Percentiles rank a stretch among this genome's conserved stretches.
phyloP scores from a whole-genome alignment of 2,797 vertebrate genomes.

The Eleutherodactylus coqui region DNA sequence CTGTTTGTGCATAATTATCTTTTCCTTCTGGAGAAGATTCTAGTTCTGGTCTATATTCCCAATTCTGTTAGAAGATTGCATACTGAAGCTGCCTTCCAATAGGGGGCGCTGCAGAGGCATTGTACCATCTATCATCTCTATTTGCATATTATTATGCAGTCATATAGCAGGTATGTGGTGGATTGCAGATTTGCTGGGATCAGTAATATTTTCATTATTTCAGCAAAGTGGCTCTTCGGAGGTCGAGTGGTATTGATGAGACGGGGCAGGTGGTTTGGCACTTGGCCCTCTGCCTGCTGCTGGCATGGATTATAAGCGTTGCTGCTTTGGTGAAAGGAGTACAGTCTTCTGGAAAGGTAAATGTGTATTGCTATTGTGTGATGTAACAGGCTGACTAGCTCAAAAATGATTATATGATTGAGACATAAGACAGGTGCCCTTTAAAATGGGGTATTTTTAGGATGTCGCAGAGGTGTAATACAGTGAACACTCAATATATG shows the following conservation, averaged over 20 bases:
- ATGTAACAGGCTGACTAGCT: background rate
- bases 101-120: no score
- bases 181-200: background rate
- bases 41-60: no score
- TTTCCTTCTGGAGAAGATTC: no score
- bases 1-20: no score
- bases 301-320: slow-evolving; percentile 74
- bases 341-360: slow-evolving; percentile 85
- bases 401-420: no score
- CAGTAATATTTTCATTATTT: background rate
- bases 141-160: no score
- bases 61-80: no score
- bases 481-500: no score
- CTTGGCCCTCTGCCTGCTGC: slow-evolving; percentile 81
- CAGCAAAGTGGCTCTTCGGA: slow-evolving; percentile 77
- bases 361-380: background rate
- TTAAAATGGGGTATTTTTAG: background rate
- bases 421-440: no score
- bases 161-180: background rate
- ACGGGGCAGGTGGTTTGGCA: slow-evolving; percentile 83
- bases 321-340: slow-evolving; percentile 79
- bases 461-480: no score
- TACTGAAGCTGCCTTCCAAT: no score
- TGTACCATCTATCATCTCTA: no score
- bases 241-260: slow-evolving; percentile 77